These are phyloP conservation scores for Astropecten irregularis DNA, from an alignment of 53 echinoderm and acorn worm genomes.

Conservation along the genomic window DNA sequence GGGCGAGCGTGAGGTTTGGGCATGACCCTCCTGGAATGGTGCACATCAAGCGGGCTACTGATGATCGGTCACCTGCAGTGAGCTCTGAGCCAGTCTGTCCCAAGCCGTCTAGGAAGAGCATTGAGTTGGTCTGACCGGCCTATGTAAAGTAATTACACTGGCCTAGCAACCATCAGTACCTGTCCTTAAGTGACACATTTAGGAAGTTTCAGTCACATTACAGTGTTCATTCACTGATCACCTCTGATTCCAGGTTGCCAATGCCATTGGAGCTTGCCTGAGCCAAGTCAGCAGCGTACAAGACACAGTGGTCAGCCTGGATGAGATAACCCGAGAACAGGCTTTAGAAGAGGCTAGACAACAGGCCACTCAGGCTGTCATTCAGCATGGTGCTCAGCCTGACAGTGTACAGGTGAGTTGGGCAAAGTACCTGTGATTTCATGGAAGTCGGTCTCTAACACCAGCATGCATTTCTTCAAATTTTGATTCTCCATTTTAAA, in stretches of 20 bases:
- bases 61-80: too few species aligned
- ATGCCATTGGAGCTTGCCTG: constrained; percentile 90
- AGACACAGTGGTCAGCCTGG: constrained; percentile 73
- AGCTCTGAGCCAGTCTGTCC: too few species aligned
- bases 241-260: constrained; percentile 97
- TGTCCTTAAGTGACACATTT: background rate
- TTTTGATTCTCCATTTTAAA: too few species aligned
- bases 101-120: too few species aligned
- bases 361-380: constrained; percentile 63
- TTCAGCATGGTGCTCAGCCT: constrained; percentile 76
- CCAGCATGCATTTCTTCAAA: too few species aligned
- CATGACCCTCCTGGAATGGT: too few species aligned
- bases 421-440: background rate
- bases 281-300: constrained; percentile 83
- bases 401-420: constrained; percentile 74
- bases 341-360: constrained; percentile 70
- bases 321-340: constrained; percentile 62
- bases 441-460: background rate
- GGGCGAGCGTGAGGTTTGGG: too few species aligned
- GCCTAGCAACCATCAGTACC: background rate
- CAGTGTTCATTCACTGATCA: too few species aligned
- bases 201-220: too few species aligned
- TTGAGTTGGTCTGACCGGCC: too few species aligned
- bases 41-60: too few species aligned
- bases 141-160: background rate